Percentiles rank a stretch among this genome's conserved stretches.
These are phyloP conservation scores for Desmophyllum pertusum DNA, from an alignment of 92 coral and sea anemone genomes.

Conservation along the genomic window DNA sequence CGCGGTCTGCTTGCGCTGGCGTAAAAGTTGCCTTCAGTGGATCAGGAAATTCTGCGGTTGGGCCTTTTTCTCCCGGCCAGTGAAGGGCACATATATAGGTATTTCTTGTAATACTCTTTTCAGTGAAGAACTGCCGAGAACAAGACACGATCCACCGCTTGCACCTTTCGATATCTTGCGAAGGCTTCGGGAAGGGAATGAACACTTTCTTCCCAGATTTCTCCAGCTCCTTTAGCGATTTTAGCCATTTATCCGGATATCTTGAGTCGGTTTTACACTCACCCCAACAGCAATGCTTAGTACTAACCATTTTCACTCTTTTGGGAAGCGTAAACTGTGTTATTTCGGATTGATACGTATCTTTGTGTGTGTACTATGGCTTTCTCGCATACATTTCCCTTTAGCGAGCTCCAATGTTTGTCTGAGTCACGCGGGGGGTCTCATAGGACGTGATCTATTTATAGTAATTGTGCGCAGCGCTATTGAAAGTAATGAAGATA, in stretches of 20 bases:
- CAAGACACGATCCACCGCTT: conserved; percentile 57
- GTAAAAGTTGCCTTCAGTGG: too few relatives aligned
- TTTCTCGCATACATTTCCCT: conserved; percentile 5
- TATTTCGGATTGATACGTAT: too few relatives aligned
- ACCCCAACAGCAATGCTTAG: conserved; percentile 60
- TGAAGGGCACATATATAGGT: too few relatives aligned
- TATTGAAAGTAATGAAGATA: too few relatives aligned
- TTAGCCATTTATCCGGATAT: conserved; percentile 48
- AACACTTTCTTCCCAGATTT: conserved; percentile 42
- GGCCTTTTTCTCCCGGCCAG: too few relatives aligned
- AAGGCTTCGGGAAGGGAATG: conserved; percentile 52
- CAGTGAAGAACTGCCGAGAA: conserved; percentile 44
- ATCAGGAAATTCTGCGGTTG: too few relatives aligned
- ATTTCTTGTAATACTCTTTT: conserved; percentile 35
- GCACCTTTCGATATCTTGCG: conserved; percentile 53
- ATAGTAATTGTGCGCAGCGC: too few relatives aligned
- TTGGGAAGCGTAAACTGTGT: too few relatives aligned
- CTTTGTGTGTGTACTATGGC: too few relatives aligned
- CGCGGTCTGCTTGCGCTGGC: conserved; percentile 27
- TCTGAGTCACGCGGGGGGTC: conserved; percentile 51
- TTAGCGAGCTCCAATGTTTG: conserved; percentile 32
- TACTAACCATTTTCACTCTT: conserved; percentile 47
- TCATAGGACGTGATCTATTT: conserved; percentile 54
- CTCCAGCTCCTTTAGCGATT: conserved; percentile 42
- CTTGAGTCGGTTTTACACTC: conserved; percentile 48